Percentiles rank a stretch among this genome's conserved stretches.
Conservation (phyloP, 2,888 invertebrate species). For the Furcula furcula region DNA sequence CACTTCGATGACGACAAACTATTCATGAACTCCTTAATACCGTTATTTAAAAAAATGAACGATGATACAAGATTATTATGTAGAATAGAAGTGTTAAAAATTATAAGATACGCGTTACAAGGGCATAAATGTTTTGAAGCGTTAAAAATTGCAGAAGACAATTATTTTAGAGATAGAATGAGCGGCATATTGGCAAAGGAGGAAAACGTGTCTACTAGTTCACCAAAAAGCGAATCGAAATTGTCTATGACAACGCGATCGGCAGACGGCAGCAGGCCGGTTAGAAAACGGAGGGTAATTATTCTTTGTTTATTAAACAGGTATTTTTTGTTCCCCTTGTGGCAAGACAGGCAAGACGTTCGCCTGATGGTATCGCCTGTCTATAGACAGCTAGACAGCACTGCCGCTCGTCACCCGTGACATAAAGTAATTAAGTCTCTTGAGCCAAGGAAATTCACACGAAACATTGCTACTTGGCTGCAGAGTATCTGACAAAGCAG, state of each 20-base stretch:
- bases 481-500: no score
- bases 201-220: conserved; percentile 31
- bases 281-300: conserved; percentile 62
- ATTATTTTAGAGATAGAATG: conserved; percentile 50
- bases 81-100: conserved; percentile 68
- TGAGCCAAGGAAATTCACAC: no score
- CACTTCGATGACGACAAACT: conserved; percentile 70
- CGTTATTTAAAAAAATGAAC: conserved; percentile 71
- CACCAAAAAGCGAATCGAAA: conserved; percentile 42
- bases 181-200: conserved; percentile 50
- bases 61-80: conserved; percentile 68
- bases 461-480: no score
- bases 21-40: conserved; percentile 71
- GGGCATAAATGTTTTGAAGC: conserved; percentile 66
- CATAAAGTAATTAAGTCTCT: no score
- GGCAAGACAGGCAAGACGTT: no score
- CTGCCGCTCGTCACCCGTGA: no score
- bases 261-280: conserved; percentile 66
- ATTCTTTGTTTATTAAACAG: neutral
- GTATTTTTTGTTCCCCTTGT: no score
- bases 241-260: conserved; percentile 70
- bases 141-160: conserved; percentile 54
- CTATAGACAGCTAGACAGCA: no score
- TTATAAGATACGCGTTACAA: conserved; percentile 64
- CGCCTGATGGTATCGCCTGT: no score